Conservation (phyloP, 2,113 vertebrate species). For the Turnix velox region DNA sequence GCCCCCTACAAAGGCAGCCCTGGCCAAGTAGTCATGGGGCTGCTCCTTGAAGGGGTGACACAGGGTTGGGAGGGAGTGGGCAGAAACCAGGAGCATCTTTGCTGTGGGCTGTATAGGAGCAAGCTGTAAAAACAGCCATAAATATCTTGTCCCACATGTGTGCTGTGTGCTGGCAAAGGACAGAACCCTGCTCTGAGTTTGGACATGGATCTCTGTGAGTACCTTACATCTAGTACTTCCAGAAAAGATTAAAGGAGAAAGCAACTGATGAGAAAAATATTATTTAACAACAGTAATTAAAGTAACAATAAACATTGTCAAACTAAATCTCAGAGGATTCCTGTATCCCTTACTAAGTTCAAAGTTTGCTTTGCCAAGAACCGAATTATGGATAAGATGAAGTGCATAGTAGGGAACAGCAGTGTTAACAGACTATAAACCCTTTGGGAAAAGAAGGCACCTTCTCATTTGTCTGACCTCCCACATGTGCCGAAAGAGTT, state of each 20-base stretch:
- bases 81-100: no score
- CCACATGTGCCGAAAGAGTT: not conserved
- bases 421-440: not conserved
- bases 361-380: constrained; percentile 33
- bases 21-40: no score
- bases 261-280: not conserved
- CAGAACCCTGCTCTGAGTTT: no score
- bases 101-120: no score
- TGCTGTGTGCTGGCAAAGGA: no score
- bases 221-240: not conserved
- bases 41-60: no score
- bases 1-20: no score
- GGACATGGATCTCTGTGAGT: no score
- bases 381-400: not conserved
- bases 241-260: not conserved
- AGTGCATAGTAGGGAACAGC: not conserved
- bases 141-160: no score
- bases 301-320: constrained; percentile 6
- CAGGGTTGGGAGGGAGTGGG: no score
- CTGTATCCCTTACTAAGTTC: not conserved
- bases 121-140: no score
- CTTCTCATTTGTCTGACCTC: not conserved
- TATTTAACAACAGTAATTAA: constrained; percentile 18
- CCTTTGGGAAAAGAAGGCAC: not conserved
- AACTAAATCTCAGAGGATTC: not conserved